phyloP scores from a whole-genome alignment of 2,113 vertebrate genomes.

The Meleagris gallopavo region DNA sequence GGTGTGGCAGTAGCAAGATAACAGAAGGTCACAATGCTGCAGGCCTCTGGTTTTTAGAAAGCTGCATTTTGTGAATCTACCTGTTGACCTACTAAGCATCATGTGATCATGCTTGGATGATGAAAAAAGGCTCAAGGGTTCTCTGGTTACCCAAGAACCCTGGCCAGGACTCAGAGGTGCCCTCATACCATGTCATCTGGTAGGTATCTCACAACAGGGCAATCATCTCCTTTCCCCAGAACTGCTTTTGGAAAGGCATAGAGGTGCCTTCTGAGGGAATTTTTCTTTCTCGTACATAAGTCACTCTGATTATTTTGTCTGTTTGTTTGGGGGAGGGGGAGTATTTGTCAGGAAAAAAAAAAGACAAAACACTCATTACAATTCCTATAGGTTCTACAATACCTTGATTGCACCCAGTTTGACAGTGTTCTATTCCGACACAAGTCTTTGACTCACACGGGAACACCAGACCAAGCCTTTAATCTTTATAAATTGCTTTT shows the following conservation, averaged over 20 bases:
- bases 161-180: background rate
- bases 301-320: background rate
- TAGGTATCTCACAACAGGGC: background rate
- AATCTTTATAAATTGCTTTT: slow-evolving; percentile 12
- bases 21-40: background rate
- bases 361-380: too few relatives aligned
- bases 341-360: background rate
- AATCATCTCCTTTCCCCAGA: background rate
- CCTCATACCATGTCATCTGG: background rate
- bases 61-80: background rate
- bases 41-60: background rate
- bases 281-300: background rate
- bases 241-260: background rate
- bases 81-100: background rate
- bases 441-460: background rate
- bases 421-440: background rate
- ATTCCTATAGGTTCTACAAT: background rate
- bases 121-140: background rate
- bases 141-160: background rate
- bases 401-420: background rate
- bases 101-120: background rate
- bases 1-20: background rate
- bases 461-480: background rate
- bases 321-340: accelerated
- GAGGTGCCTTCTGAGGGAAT: background rate